phyloP scores from a whole-genome alignment of 1,140 invertebrate species.

The Artemia franciscana region DNA sequence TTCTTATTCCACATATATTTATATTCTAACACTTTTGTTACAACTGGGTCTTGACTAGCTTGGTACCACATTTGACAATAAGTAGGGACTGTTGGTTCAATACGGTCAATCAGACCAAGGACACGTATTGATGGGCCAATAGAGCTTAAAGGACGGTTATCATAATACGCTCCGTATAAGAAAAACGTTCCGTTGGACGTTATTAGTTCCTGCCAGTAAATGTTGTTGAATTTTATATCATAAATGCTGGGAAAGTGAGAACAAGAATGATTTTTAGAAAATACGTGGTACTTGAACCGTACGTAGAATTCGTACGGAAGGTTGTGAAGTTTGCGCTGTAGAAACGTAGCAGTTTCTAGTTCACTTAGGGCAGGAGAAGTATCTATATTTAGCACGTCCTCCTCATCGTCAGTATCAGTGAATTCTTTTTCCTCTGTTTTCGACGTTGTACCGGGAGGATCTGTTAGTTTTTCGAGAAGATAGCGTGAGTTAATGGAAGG shows the following conservation, averaged over 20 bases:
- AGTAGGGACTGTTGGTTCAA: slow-evolving; percentile 53
- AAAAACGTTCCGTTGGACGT: slow-evolving; percentile 64
- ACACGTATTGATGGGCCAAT: slow-evolving; percentile 57
- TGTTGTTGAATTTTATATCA: slow-evolving; percentile 71
- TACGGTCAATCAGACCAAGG: slow-evolving; percentile 70
- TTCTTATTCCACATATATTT: slow-evolving; percentile 84
- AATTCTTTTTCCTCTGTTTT: slow-evolving; percentile 28
- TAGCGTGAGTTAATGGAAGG: slow-evolving; percentile 15
- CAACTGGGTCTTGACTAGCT: slow-evolving; percentile 44
- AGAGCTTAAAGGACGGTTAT: slow-evolving; percentile 44
- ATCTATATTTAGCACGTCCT: slow-evolving; percentile 35
- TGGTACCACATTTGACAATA: slow-evolving; percentile 80
- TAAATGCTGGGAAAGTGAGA: slow-evolving; percentile 58
- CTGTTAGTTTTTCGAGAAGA: slow-evolving; percentile 17
- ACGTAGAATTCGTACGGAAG: slow-evolving; percentile 61
- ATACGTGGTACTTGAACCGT: slow-evolving; percentile 40
- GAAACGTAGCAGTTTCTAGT: slow-evolving; percentile 1
- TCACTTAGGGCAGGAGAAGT: background rate
- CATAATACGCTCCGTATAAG: slow-evolving; percentile 68
- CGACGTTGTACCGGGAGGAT: slow-evolving; percentile 10
- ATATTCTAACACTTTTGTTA: slow-evolving; percentile 52
- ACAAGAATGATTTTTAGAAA: slow-evolving; percentile 45
- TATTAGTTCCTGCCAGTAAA: slow-evolving; percentile 37
- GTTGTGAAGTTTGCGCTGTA: slow-evolving; percentile 32
- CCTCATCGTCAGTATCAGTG: slow-evolving; percentile 35